Evolutionary conservation across 2,113 vertebrate genomes (phyloP), one percentile per base, ranked within the genome.

Genomic region (Symphodus melops): DNA sequence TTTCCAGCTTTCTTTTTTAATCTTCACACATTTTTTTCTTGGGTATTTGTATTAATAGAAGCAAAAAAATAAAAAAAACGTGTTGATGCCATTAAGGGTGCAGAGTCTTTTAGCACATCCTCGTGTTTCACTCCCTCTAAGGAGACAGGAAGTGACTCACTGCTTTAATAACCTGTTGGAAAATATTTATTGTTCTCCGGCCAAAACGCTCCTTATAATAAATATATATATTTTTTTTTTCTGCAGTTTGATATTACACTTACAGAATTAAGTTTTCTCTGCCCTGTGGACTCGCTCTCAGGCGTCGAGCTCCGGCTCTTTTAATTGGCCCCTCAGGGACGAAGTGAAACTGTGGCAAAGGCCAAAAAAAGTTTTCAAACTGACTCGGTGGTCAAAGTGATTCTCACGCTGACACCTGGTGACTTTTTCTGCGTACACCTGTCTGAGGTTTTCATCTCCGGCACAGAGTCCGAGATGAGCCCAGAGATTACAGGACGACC

Each of bases 321-420:
- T 79, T 89, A 90, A 91, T 91, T 91, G 83, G 79, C 71, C 74
- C 75, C 81, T 70, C 8, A 28, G 77, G 86, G 86, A 77, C 75
- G 14, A 75, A 17, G 79, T 72, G 86, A 67, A 77, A 72, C 20
- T 1, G 64, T 65, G 72, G 83, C 85, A 84, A 87, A 86, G 63
- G 82, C 48, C 59, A 78, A 63, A 77, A 63, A 77, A 58, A 62
- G 77, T 82, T 86, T 60, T 65, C 55, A 61, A 68, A 67, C 16
- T 36, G 65, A 61, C 60, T 68, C 33, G 19, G 46, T 63, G 28
- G 41, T 37, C 9, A 16, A 51, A 73, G 69, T 17, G 10, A 33
- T 49, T 49, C 23, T 55, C 37, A 25, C 9, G n/a, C 44, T 54
- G 21, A 58, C 64, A 48, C 16, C 41, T 20, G n/a, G 5, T 25